phyloP scores from a whole-genome alignment of 1,140 invertebrate genomes.

The Pollicipes pollicipes region DNA sequence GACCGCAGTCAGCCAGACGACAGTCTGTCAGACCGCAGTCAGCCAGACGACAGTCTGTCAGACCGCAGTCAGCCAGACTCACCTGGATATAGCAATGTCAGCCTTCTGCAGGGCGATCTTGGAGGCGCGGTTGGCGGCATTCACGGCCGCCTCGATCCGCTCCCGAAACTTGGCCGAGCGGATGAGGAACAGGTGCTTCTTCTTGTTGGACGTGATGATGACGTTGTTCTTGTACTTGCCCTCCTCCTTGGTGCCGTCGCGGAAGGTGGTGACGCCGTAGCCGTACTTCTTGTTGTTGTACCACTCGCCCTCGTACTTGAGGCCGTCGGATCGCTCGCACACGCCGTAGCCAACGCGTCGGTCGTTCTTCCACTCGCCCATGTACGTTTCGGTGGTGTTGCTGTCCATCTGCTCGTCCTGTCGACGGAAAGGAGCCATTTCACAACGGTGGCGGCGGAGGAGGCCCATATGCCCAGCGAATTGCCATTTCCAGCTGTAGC shows the following conservation, averaged over 20 bases:
- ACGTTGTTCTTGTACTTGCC: conserved; percentile 99
- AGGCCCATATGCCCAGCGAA: too few species aligned
- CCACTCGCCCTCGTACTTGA: conserved; percentile 98
- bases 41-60: too few species aligned
- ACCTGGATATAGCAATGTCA: conserved; percentile 92
- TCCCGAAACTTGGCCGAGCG: conserved; percentile 91
- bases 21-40: too few species aligned
- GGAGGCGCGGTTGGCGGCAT: conserved; percentile 79
- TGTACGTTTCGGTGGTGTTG: conserved; percentile 92
- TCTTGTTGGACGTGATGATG: conserved; percentile 88
- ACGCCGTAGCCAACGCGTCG: conserved; percentile 95
- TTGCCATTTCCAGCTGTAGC: too few species aligned
- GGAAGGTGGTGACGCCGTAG: conserved; percentile 96
- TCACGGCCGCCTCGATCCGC: conserved; percentile 85
- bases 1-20: too few species aligned
- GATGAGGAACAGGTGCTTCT: conserved; percentile 92
- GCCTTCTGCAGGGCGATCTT: conserved; percentile 97
- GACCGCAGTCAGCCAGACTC: too few species aligned
- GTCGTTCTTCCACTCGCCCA: conserved; percentile 99
- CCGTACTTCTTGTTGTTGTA: conserved; percentile 98
- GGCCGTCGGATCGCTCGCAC: conserved; percentile 89
- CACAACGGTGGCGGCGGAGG: too few species aligned
- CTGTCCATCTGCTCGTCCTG: conserved; percentile 94
- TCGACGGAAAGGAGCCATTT: too few species aligned
- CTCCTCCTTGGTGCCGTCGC: conserved; percentile 85